These are phyloP conservation scores for Anolis carolinensis DNA, from an alignment of 2,113 vertebrate species.

Conservation along the genomic window DNA sequence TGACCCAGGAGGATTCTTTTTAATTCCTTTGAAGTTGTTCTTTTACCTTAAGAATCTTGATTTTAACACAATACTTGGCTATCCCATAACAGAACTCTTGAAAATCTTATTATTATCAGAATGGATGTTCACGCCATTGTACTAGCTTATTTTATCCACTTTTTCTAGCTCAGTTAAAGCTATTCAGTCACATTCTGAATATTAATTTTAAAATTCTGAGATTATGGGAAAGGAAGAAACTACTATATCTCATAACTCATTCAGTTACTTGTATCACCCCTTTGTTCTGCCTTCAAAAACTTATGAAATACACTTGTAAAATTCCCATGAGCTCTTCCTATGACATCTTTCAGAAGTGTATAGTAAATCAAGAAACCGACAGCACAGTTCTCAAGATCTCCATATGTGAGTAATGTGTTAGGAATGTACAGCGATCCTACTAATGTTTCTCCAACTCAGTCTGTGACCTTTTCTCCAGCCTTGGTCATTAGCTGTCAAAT, in stretches of 20 bases:
- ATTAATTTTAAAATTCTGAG: neutral
- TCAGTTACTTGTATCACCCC: neutral
- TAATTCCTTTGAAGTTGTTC: neutral
- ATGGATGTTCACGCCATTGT: neutral
- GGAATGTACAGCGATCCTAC: slow-evolving; percentile 21
- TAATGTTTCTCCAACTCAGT: slow-evolving; percentile 9
- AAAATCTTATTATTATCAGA: neutral
- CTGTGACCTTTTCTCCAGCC: neutral
- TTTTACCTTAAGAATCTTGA: neutral
- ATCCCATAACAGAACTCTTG: neutral
- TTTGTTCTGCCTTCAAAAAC: neutral
- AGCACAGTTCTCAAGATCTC: too few relatives aligned
- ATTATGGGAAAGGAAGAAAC: neutral
- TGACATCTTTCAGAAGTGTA: neutral
- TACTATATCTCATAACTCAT: too few relatives aligned
- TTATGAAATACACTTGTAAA: neutral
- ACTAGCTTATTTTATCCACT: neutral
- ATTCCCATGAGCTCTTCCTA: neutral
- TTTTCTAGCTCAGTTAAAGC: neutral
- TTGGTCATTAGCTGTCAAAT: neutral
- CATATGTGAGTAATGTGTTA: neutral
- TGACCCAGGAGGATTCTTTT: neutral
- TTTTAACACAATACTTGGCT: neutral
- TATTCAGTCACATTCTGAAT: neutral
- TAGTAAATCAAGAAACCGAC: neutral